Conservation (phyloP, 2,888 invertebrate species). For the Amiota communis region DNA sequence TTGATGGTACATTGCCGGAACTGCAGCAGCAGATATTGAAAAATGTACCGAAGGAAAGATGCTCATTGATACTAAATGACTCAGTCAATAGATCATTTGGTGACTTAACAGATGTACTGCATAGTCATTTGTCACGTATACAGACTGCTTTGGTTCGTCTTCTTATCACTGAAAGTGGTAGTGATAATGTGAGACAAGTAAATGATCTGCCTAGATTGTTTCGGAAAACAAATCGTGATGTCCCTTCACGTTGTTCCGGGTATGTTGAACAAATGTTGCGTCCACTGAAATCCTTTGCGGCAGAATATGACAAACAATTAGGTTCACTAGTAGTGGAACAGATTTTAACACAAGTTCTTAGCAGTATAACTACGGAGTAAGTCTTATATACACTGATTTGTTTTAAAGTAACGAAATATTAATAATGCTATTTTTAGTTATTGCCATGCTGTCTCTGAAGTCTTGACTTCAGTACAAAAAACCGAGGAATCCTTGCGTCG, state of each 20-base stretch:
- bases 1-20: conserved; percentile 55
- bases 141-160: conserved; percentile 84
- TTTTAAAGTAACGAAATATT: not conserved
- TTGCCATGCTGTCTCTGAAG: conserved; percentile 85
- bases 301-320: conserved; percentile 71
- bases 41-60: conserved; percentile 47
- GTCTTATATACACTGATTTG: conserved; percentile 60
- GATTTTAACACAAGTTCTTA: conserved; percentile 69
- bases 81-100: conserved; percentile 60
- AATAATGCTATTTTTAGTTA: conserved; percentile 74
- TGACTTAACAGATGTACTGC: conserved; percentile 53
- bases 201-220: conserved; percentile 95
- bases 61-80: conserved; percentile 49
- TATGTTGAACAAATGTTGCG: conserved; percentile 83
- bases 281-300: conserved; percentile 74
- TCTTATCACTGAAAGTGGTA: conserved; percentile 83
- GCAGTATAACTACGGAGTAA: conserved; percentile 76
- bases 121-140: conserved; percentile 52
- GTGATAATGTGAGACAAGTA: conserved; percentile 83
- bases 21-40: conserved; percentile 80
- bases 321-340: conserved; percentile 59
- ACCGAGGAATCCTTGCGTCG: conserved; percentile 95
- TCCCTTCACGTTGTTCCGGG: conserved; percentile 85
- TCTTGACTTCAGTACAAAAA: conserved; percentile 92
- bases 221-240: conserved; percentile 90